phyloP scores from a whole-genome alignment of 2,797 vertebrate species.

The Antennarius maculatus region DNA sequence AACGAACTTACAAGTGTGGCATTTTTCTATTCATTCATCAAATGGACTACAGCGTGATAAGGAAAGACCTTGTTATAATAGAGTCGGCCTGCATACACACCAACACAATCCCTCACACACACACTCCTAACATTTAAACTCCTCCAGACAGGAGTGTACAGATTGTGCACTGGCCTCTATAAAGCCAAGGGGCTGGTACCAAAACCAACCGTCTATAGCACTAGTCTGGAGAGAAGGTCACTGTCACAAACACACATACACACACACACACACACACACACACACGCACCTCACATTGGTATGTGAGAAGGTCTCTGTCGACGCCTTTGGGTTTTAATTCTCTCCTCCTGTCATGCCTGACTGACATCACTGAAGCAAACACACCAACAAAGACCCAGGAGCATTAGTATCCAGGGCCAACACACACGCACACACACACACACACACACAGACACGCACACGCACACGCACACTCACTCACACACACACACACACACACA shows the following conservation, averaged over 20 bases:
- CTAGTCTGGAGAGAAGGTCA: constrained; percentile 70
- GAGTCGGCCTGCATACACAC: not conserved
- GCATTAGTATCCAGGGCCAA: not conserved
- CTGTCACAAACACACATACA: constrained; percentile 10
- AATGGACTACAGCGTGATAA: not conserved
- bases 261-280: constrained; percentile 28
- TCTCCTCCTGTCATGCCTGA: constrained; percentile 71
- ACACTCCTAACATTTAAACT: constrained; percentile 42
- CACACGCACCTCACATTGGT: constrained; percentile 33
- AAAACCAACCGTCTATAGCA: constrained; percentile 65
- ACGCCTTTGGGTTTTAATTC: constrained; percentile 71
- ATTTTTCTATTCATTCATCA: too few relatives aligned
- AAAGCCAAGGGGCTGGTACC: constrained; percentile 62
- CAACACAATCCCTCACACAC: not conserved
- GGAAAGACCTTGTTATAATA: constrained; percentile 18
- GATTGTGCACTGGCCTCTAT: constrained; percentile 40
- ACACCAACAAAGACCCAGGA: constrained; percentile 30
- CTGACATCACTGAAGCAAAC: constrained; percentile 59
- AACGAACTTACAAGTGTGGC: too few relatives aligned
- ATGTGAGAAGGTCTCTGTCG: constrained; percentile 69
- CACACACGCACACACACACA: not conserved
- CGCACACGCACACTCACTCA: constrained; percentile 11
- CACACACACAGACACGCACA: not conserved
- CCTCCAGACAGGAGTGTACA: constrained; percentile 44
- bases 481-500: constrained; percentile 13